A percentile compares a stretch with the other conserved stretches of the same genome.
Evolutionary conservation across 2,797 vertebrate species (phyloP).

Genomic region (Gallirallus australis): DNA sequence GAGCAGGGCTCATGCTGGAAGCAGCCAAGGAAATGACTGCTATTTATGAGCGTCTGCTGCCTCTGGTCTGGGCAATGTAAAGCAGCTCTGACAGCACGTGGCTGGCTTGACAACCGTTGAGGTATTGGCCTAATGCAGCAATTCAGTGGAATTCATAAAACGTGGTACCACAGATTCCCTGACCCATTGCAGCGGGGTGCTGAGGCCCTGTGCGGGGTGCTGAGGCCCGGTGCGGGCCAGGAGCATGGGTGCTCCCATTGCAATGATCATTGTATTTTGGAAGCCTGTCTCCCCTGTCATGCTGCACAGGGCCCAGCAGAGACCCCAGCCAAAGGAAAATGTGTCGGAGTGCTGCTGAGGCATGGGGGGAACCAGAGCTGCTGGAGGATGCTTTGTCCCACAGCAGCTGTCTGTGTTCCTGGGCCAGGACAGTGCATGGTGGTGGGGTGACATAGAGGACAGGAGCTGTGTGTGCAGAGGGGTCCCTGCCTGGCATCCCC

Average conservation of each 20-base stretch:
- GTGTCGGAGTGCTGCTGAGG: no score
- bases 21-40: neutral
- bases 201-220: neutral
- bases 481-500: neutral
- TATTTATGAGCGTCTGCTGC: neutral
- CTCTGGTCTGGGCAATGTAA: neutral
- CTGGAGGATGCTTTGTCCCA: rapidly evolving
- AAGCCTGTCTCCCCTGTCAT: neutral
- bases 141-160: neutral
- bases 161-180: neutral
- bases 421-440: rapidly evolving
- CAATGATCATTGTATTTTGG: neutral
- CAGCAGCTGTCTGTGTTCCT: rapidly evolving
- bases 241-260: neutral
- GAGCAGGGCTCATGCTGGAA: neutral
- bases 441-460: neutral
- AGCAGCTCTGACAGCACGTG: neutral
- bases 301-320: rapidly evolving
- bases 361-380: neutral
- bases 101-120: neutral
- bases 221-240: no score
- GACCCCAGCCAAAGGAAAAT: rapidly evolving
- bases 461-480: neutral
- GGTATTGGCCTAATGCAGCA: slow-evolving; percentile 27
- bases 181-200: neutral